Evolutionary conservation across 2,888 invertebrate genomes (phyloP).

Genomic region (Rhogogaster chlorosoma): DNA sequence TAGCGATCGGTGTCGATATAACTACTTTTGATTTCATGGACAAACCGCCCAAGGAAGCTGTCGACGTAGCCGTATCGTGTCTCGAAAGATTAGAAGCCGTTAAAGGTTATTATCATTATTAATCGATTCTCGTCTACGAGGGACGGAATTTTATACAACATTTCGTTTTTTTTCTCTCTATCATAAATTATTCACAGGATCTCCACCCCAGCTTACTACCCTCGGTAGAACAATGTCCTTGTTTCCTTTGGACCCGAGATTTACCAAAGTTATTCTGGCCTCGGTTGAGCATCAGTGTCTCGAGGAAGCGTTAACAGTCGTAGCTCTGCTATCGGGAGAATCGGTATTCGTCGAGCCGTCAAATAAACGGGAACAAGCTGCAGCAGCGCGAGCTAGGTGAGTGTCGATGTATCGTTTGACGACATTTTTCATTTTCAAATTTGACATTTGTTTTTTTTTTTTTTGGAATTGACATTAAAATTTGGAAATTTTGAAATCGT

Average conservation of each 20-base stretch:
- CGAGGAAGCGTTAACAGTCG: constrained; percentile 91
- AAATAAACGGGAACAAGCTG: constrained; percentile 88
- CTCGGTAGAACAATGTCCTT: constrained; percentile 92
- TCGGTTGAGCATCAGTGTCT: constrained; percentile 89
- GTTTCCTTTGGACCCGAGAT: constrained; percentile 95
- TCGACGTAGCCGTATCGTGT: constrained; percentile 83
- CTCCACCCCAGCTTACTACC: constrained; percentile 85
- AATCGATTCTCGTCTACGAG: neutral
- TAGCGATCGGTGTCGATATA: constrained; percentile 91
- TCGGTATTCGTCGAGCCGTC: constrained; percentile 88
- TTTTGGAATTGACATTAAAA: no score
- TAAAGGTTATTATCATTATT: constrained; percentile 63
- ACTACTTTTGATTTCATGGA: constrained; percentile 94
- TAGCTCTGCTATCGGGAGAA: constrained; percentile 94
- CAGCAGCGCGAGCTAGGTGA: constrained; percentile 82
- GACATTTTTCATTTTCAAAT: no score
- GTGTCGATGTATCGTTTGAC: no score
- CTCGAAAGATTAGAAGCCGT: constrained; percentile 82
- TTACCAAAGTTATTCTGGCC: constrained; percentile 89
- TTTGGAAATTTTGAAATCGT: neutral
- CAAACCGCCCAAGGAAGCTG: constrained; percentile 87
- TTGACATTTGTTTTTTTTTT: no score
- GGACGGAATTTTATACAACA: no score
- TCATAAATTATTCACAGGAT: constrained; percentile 62
- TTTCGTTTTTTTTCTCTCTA: constrained; percentile 2